Evolutionary conservation across 2,888 invertebrate genomes (phyloP), one percentile per base, ranked within the genome.

Genomic region (Drosophila nigricruria): DNA sequence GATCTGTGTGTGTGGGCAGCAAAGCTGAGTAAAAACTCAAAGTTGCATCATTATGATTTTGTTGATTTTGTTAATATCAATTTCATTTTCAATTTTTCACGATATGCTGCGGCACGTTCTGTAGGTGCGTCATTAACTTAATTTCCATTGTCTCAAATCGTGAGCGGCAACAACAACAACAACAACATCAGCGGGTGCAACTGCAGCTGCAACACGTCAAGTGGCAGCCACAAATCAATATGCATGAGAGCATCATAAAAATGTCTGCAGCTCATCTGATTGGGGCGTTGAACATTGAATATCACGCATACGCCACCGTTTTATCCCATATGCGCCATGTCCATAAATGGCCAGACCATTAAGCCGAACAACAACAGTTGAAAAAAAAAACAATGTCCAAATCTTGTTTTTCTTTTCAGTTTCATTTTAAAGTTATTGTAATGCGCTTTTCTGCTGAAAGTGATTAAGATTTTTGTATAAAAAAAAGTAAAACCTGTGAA

Each of bases 221-320:
- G 61, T 73, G 72, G 58, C 62, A 62, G 50, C 42, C 50, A 64
- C 60, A 74, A 73, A 70, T 73, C 75, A 75, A 73, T 70, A 53
- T 56, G 32, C 61, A 69, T 50, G 23, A 42, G 59, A 32, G 53
- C 57, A 61, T 60, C 75, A 71, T 76, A 75, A 75, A 75, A 72
- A 9, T 54, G 70, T 75, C 72, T 42, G 56, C 77, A 43, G 58
- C 27, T 59, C 32, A 63, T 45, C 36, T 32, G 27, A 53, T 40
- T 14, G 50, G 34, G 56, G 66, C 57, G 50, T 45, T 56, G 32
- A 27, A 27, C 47, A 47, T 47, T 27, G 38, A 59, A 77, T 58
- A 73, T 68, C 69, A 73, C 75, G 73, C 73, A 77, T 75, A 73
- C 73, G 69, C 77, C 77, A 60, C 59, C 45, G 71, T 45, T 38